Base-by-base conservation (phyloP, 2,113 vertebrate genomes). In the Nycticebus coucang region DNA sequence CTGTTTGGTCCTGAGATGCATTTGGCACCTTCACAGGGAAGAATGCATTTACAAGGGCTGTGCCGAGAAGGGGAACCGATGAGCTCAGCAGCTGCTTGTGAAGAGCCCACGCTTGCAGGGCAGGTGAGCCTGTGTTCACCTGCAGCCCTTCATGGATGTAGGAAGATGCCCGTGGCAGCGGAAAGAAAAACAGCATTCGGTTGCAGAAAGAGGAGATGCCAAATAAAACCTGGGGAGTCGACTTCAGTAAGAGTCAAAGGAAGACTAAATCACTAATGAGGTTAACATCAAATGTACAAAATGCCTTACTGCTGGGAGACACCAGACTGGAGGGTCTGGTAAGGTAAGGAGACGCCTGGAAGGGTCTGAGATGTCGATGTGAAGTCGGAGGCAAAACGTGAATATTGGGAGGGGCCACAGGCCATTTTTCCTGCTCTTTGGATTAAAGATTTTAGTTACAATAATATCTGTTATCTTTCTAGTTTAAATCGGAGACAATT, bases 331-430 rank as follows among this genome's bases (percentile, higher is more conserved):
- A 41, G 28, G 6, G 50, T 75, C 72, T 18, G 33, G 5, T 13
- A n/a, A n/a, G n/a, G n/a, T n/a, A 7, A 4, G 35, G 22, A 28
- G 2, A 3, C 2, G 3, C 4, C 69, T n/a, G 14, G 1, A 0
- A 18, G 28, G 14, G 19, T 5, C 24, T 13, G 35, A 35, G 22
- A 37, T 30, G 28, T 18, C 5, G 19, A 9, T 1, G 3, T 3
- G 15, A 83, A 74, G 41, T 18, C 59, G 21, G 33, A 21, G 69
- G 75, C 4, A 30, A 11, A 15, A 1, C 2, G 11, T 0, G 28
- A 30, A 13, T 0, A 6, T 0, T 0, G 24, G 4, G 11, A 10
- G 19, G 1, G 45, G 2, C 28, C 37, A 10, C 15, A 33, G 10
- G 0, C 2, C 3, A 0, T 17, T 35, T 57, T 18, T 10, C n/a